Evolutionary conservation across 2,888 invertebrate genomes (phyloP).

Genomic region (Drosophila anomalata): DNA sequence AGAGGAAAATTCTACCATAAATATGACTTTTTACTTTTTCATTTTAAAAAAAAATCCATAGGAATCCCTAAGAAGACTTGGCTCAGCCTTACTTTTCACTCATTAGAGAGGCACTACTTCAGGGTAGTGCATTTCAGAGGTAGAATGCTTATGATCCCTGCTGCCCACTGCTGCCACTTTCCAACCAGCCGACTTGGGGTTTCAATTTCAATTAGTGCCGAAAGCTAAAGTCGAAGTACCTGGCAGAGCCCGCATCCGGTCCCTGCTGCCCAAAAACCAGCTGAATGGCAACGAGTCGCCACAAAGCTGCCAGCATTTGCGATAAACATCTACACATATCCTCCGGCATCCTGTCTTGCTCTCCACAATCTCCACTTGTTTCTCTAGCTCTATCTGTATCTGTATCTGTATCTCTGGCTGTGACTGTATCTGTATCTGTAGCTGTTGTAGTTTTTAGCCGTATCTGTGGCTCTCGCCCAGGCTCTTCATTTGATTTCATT

Average conservation of each 20-base stretch:
- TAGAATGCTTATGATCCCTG: constrained; percentile 1
- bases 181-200: constrained; percentile 3
- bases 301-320: constrained; percentile 39
- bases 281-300: constrained; percentile 11
- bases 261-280: background rate
- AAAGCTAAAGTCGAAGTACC: constrained; percentile 7
- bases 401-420: background rate
- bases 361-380: background rate
- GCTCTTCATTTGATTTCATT: constrained; percentile 74
- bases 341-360: constrained; percentile 32
- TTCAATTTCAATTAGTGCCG: constrained; percentile 48
- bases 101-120: background rate
- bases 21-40: too few species aligned
- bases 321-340: constrained; percentile 38
- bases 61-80: background rate
- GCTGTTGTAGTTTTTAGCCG: constrained; percentile 10
- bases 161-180: constrained; percentile 10
- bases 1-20: too few species aligned
- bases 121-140: background rate
- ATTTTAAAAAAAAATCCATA: background rate
- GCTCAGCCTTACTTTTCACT: constrained; percentile 4
- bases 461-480: constrained; percentile 10
- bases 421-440: background rate
- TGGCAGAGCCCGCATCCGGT: too few species aligned
- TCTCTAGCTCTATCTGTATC: background rate